Evolutionary conservation across 2,113 vertebrate genomes (phyloP), one percentile per base, ranked within the genome.

Genomic region (Phrynocephalus versicolor): DNA sequence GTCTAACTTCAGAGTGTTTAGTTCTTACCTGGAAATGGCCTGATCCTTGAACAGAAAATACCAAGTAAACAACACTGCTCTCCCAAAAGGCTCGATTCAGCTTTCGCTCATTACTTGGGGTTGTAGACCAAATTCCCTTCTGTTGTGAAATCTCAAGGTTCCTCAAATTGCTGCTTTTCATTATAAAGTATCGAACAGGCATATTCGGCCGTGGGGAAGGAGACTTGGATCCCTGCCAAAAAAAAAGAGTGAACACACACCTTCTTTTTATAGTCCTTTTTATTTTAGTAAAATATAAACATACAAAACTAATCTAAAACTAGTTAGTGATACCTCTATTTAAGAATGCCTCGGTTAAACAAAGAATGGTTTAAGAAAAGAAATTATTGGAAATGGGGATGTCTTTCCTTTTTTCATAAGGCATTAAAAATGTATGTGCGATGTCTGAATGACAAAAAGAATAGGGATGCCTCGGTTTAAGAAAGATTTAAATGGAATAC

Each of bases 1-100:
- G 9, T 8, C 14, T 39, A 79, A 60, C 25, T 7, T 33, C 81
- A 25, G 41, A 84, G 58, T 1, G 18, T 39, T 39, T 3, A 21
- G 55, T 73, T 77, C 94, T 93, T 85, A 99, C 98, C 98, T 99
- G 98, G 88, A 99, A 99, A 92, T 97, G 96, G 87, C 98, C 97
- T 35, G 98, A 99, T 16, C 98, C 97, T 92, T 99, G 97, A 88
- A 98, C 97, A 88, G 98, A 98, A 97, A 99, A 99, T 89, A 99
- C 89, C 82, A 99, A 97, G 90, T 97, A 97, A 90, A 99, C 95
- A 14, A 86, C 10, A 37, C 84, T 94, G 91, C 96, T 97, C 70
- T 97, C 96, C 91, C 93, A 91, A 93, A 98, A 98, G 81, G 98
- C 98, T 90, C 95, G 94, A 87, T 96, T 97, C 80, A 99, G 95